These are phyloP conservation scores for Ormyrus labotus DNA, from an alignment of 2,888 invertebrate species.

Conservation along the genomic window DNA sequence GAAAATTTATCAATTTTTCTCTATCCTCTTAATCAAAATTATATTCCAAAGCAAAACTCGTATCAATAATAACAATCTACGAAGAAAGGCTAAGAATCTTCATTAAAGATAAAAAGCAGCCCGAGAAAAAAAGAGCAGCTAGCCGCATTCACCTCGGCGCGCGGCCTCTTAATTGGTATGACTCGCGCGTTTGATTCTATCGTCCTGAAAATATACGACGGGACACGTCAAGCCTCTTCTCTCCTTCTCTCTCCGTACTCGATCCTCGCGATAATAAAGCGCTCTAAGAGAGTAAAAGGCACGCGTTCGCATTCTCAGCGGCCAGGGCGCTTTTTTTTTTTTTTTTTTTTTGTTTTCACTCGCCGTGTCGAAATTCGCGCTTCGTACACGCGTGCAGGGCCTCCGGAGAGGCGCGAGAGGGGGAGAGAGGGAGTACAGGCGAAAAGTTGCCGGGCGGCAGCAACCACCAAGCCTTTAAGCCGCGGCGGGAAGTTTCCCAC, in stretches of 20 bases:
- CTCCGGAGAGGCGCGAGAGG: conserved; percentile 35
- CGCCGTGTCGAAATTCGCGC: conserved; percentile 41
- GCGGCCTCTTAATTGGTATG: conserved; percentile 65
- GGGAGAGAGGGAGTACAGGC: conserved; percentile 57
- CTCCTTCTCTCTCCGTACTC: conserved; percentile 17
- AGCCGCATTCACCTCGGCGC: conserved; percentile 15
- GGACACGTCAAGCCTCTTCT: conserved; percentile 47
- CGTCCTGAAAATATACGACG: conserved; percentile 63
- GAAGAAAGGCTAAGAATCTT: no score
- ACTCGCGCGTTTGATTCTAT: conserved; percentile 63
- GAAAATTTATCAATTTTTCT: no score
- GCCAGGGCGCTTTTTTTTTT: conserved; percentile 1
- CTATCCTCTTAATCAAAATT: no score
- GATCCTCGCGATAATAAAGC: conserved; percentile 52
- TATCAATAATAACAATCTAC: background rate
- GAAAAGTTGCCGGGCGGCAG: conserved; percentile 73
- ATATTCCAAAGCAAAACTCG: no score
- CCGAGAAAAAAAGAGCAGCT: conserved; percentile 31
- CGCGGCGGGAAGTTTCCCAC: conserved; percentile 75
- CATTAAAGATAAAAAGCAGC: background rate
- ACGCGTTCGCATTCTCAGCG: conserved; percentile 6
- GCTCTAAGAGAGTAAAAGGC: conserved; percentile 19
- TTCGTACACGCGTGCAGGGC: conserved; percentile 1
- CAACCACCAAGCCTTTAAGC: conserved; percentile 76
- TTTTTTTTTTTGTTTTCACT: background rate